A percentile compares a stretch with the other conserved stretches of the same genome.
Conservation (phyloP, 2,113 vertebrate species). For the Lophotis ruficrista region DNA sequence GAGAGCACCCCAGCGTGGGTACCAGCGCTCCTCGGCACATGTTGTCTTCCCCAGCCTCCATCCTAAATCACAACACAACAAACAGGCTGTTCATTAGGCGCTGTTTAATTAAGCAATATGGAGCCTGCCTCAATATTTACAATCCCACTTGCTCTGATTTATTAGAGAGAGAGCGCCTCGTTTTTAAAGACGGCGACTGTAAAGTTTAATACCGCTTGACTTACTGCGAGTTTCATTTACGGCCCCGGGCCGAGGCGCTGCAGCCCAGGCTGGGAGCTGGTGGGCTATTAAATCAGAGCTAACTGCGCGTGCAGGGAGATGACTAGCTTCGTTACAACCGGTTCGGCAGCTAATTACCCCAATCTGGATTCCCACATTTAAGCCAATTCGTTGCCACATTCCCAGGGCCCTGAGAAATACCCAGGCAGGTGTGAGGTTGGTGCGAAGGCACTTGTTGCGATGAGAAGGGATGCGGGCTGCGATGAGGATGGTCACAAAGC, state of each 20-base stretch:
- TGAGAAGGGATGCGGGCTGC: neutral
- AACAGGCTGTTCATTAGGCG: slow-evolving; percentile 62
- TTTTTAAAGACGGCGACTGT: slow-evolving; percentile 47
- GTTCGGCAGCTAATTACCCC: slow-evolving; percentile 57
- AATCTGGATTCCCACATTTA: slow-evolving; percentile 12
- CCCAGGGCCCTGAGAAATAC: neutral
- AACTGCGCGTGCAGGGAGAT: slow-evolving; percentile 44
- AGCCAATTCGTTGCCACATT: neutral
- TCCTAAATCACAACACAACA: slow-evolving; percentile 68
- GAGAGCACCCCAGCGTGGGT: neutral
- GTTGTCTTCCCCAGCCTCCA: neutral
- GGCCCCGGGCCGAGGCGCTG: slow-evolving; percentile 10
- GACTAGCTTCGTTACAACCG: slow-evolving; percentile 40
- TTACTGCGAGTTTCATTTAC: slow-evolving; percentile 46
- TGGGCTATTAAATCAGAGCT: slow-evolving; percentile 66
- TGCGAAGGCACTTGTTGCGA: rapidly evolving
- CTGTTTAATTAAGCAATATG: slow-evolving; percentile 75
- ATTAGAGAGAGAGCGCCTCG: slow-evolving; percentile 9
- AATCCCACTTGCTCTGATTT: slow-evolving; percentile 65
- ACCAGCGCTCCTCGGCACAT: rapidly evolving
- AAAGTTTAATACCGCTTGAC: slow-evolving; percentile 75
- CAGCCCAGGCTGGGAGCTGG: neutral
- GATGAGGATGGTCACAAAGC: rapidly evolving
- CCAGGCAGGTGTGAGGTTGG: rapidly evolving
- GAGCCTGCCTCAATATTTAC: slow-evolving; percentile 73